Percentiles rank a stretch among this genome's conserved stretches.
phyloP scores from a whole-genome alignment of 2,888 invertebrate species.

The Megaustenia siamemsis region DNA sequence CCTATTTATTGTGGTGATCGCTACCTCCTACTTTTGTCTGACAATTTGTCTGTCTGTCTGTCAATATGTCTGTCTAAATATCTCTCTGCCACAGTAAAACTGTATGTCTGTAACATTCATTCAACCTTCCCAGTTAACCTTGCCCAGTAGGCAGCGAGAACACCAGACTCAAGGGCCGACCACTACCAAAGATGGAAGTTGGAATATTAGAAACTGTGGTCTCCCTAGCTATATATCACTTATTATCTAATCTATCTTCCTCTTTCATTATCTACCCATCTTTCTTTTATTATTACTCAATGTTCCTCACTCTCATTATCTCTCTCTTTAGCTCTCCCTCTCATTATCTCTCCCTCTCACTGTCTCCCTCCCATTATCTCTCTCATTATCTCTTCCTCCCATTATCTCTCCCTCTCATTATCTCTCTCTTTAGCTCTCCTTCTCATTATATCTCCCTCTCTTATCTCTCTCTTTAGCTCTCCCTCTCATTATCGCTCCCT shows the following conservation, averaged over 20 bases:
- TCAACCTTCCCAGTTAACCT: too few relatives aligned
- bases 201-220: too few relatives aligned
- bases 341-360: background rate
- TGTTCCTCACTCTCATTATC: background rate
- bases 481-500: background rate
- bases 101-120: too few relatives aligned
- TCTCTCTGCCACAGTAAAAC: too few relatives aligned
- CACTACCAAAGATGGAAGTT: too few relatives aligned
- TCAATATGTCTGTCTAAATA: too few relatives aligned
- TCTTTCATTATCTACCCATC: background rate
- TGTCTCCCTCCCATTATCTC: background rate
- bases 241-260: background rate
- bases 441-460: background rate
- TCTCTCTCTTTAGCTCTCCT: background rate
- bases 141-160: too few relatives aligned
- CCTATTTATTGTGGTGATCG: too few relatives aligned
- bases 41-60: too few relatives aligned
- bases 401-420: background rate
- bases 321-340: background rate
- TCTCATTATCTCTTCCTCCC: background rate
- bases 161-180: too few relatives aligned
- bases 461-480: background rate
- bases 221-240: too few relatives aligned
- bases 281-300: background rate
- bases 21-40: too few relatives aligned